Evolutionary conservation across 2,888 invertebrate species (phyloP), one percentile per base, ranked within the genome.

Genomic region (Sylvicola cinctus): DNA sequence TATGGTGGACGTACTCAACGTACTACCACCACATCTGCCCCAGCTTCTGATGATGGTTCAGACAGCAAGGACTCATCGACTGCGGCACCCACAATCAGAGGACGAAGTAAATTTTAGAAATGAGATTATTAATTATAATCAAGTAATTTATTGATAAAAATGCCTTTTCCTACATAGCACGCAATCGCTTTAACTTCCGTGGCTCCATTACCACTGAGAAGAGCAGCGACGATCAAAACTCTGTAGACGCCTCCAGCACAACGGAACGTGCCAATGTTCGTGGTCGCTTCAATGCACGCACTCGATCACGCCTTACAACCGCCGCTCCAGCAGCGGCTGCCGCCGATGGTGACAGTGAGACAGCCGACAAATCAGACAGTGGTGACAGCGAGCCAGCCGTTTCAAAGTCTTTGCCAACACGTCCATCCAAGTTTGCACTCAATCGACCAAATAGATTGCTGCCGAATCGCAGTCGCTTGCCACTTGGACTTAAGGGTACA

Each of bases 181-280:
- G 58, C 30, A 58, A 58, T 41, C 58, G 58, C 29, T 58, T 58
- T 37, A 58, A 52, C 29, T 37, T 58, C 30, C 54, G 57, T 12
- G 52, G 53, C 13, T 45, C 49, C n/a, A 45, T 49, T 25, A 49
- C 52, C 13, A 44, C 49, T 8, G 41, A 47, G 17, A 50, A 49
- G 15, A 13, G 7, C 32, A 33, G 12, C 28, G 8, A 31, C 27
- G 7, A 7, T 31, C 30, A 32, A 33, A 32, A n/a, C 13, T 29
- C 35, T 0, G 35, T 30, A 3, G 31, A 35, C 4, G 20, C 16
- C 6, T 12, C 20, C 15, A 20, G 11, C 7, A 28, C 12, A 14
- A 16, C 12, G 12, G 16, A 12, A 27, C 12, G 15, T 16, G 7
- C 30, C 6, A 6, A 13, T 29, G n/a, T 6, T 30, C 30, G 14